Conservation (phyloP, 2,797 vertebrate species). For the Ambastaia sidthimunki region DNA sequence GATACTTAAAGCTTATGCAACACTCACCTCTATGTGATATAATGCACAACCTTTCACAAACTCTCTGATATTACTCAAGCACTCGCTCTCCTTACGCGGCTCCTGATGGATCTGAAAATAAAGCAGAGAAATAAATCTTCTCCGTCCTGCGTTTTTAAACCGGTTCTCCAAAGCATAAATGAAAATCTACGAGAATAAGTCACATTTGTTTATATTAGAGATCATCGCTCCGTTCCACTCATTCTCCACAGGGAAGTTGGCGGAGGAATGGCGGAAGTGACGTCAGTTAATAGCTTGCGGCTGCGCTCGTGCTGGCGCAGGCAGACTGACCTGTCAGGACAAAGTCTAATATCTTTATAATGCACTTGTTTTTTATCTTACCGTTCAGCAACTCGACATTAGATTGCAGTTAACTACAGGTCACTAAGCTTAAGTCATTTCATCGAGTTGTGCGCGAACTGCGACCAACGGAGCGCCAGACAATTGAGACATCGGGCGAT, state of each 20-base stretch:
- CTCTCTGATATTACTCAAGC: conserved; percentile 95
- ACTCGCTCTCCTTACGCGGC: conserved; percentile 92
- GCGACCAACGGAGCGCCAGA: too few species aligned
- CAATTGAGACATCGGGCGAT: too few species aligned
- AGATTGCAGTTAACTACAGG: conserved; percentile 68
- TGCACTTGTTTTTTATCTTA: not conserved
- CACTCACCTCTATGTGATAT: conserved; percentile 92
- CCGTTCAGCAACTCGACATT: not conserved
- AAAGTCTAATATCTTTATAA: conserved; percentile 2
- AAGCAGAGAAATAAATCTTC: conserved; percentile 25
- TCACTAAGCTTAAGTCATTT: conserved; percentile 60
- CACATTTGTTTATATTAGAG: conserved; percentile 14
- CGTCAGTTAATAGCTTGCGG: conserved; percentile 64
- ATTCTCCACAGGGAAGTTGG: conserved; percentile 69
- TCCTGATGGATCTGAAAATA: conserved; percentile 88
- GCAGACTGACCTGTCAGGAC: conserved; percentile 41
- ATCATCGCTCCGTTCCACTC: conserved; percentile 52
- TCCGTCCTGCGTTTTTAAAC: conserved; percentile 1
- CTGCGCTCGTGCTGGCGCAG: conserved; percentile 36
- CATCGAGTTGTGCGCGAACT: not conserved
- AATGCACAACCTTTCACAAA: conserved; percentile 91
- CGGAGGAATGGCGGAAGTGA: conserved; percentile 75
- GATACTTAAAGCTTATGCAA: not conserved
- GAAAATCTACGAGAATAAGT: not conserved
- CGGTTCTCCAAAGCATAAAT: conserved; percentile 20